phyloP scores from a whole-genome alignment of 2,888 invertebrate species.

The Tetragnatha montana region DNA sequence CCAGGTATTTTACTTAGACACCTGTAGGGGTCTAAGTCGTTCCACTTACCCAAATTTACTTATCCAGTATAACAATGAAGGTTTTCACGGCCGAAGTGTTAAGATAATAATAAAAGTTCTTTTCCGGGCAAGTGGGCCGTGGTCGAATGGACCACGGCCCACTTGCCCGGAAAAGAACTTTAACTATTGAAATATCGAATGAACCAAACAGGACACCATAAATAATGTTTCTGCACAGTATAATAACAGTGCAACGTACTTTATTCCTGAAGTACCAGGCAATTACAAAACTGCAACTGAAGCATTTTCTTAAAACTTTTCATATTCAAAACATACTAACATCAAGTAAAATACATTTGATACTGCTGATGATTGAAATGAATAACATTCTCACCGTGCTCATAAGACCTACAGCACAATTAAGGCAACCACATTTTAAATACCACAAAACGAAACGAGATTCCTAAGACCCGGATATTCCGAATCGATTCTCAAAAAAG shows the following conservation, averaged over 20 bases:
- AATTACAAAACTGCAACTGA: slow-evolving; percentile 70
- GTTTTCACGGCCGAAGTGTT: no score
- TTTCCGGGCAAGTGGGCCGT: no score
- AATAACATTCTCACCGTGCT: slow-evolving; percentile 64
- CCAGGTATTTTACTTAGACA: no score
- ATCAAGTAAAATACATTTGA: slow-evolving; percentile 70
- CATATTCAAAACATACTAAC: slow-evolving; percentile 70
- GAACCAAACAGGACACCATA: background rate
- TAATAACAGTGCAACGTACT: slow-evolving; percentile 69
- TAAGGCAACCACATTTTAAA: slow-evolving; percentile 69
- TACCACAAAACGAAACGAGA: slow-evolving; percentile 23
- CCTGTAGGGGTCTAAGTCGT: no score
- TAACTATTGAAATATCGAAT: no score
- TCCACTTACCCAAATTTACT: no score
- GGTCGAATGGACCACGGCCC: no score
- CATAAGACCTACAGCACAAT: slow-evolving; percentile 58
- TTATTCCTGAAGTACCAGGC: slow-evolving; percentile 70
- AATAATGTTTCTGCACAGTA: slow-evolving; percentile 55
- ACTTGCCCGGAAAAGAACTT: no score
- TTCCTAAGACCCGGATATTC: background rate
- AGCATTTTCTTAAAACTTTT: slow-evolving; percentile 66
- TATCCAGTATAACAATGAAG: no score
- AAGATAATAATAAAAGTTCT: no score
- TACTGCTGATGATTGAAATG: slow-evolving; percentile 66
- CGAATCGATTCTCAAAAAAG: no score